phyloP scores from a whole-genome alignment of 35 echinoderm and acorn worm genomes.

The Apostichopus parvimensis region DNA sequence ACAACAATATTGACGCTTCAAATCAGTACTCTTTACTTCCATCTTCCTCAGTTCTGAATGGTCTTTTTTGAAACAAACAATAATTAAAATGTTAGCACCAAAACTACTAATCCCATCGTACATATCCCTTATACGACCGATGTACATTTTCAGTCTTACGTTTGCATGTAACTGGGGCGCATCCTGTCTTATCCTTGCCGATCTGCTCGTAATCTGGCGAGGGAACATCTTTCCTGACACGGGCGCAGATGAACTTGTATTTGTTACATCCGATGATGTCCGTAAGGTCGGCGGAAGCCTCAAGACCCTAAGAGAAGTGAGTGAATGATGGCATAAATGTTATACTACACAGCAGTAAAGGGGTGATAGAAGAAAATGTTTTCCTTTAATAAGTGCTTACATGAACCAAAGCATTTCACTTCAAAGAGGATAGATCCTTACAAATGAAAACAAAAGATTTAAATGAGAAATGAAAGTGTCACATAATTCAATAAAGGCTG shows the following conservation, averaged over 20 bases:
- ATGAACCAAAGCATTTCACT: no score
- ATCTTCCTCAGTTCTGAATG: no score
- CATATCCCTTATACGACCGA: background rate
- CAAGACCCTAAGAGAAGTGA: background rate
- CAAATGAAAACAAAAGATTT: no score
- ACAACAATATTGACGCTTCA: no score
- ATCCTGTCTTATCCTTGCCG: slow-evolving; percentile 43
- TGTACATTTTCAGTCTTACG: background rate
- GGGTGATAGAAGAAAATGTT: no score
- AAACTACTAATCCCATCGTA: background rate
- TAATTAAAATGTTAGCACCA: background rate
- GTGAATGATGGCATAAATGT: background rate
- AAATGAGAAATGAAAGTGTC: no score
- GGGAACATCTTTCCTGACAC: slow-evolving; percentile 30
- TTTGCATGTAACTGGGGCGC: slow-evolving; percentile 39
- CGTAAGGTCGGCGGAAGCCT: background rate
- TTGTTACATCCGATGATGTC: slow-evolving; percentile 32
- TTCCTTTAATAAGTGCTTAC: no score
- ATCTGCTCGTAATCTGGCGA: slow-evolving; percentile 30
- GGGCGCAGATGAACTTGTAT: slow-evolving; percentile 27
- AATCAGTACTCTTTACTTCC: no score
- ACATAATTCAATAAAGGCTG: no score
- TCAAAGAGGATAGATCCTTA: no score
- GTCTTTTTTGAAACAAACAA: background rate
- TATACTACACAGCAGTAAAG: no score